Percentiles rank a stretch among this genome's conserved stretches.
Conservation (phyloP, 2,888 invertebrate genomes). For the Scaeva pyrastri region DNA sequence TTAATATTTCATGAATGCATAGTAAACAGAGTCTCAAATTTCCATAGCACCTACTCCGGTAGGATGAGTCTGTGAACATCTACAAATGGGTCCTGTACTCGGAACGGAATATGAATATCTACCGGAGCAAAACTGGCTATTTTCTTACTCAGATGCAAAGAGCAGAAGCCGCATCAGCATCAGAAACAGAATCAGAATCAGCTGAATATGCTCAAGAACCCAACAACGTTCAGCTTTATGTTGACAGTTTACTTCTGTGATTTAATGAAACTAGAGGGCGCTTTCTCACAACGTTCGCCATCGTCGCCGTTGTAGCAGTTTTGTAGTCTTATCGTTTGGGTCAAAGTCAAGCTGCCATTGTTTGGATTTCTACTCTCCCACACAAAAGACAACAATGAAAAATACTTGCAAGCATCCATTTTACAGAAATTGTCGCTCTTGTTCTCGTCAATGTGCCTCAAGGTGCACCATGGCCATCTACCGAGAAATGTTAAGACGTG, state of each 20-base stretch:
- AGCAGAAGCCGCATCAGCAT: not conserved
- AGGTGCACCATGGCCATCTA: constrained; percentile 1
- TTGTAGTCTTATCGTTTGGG: constrained; percentile 44
- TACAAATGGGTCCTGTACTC: no score
- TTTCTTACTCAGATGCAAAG: not conserved
- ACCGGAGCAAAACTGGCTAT: not conserved
- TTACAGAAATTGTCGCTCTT: not conserved
- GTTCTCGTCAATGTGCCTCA: not conserved
- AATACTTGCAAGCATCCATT: not conserved
- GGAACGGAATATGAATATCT: not conserved
- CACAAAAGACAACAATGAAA: not conserved
- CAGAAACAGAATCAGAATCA: no score
- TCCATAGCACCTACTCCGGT: constrained; percentile 9
- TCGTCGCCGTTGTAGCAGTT: no score
- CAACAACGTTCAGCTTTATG: constrained; percentile 13
- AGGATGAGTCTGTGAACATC: not conserved
- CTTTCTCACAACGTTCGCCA: not conserved
- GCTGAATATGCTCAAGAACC: constrained; percentile 14
- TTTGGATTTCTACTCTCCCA: not conserved
- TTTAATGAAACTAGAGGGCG: constrained; percentile 44
- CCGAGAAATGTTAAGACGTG: no score
- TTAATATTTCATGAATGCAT: constrained; percentile 64
- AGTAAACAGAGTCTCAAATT: constrained; percentile 57
- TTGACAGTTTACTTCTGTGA: constrained; percentile 34
- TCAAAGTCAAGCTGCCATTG: constrained; percentile 28